These are phyloP conservation scores for Ceyx erithaca DNA, from an alignment of 2,797 vertebrate species.

Conservation along the genomic window DNA sequence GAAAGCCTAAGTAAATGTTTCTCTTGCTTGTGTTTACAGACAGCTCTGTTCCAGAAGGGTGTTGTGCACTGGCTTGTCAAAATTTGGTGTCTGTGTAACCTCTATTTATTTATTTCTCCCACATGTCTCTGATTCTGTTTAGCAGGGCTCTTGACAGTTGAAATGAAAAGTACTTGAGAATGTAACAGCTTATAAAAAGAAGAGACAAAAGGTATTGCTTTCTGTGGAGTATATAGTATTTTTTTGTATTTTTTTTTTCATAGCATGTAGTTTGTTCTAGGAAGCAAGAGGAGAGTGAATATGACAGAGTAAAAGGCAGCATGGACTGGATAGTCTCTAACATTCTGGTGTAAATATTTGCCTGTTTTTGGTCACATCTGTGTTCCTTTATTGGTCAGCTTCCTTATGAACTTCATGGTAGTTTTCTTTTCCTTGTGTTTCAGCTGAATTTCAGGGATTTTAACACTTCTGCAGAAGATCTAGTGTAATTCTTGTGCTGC, in stretches of 20 bases:
- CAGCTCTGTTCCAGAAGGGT: background rate
- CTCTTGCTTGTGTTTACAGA: background rate
- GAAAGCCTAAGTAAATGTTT: background rate
- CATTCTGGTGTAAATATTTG: background rate
- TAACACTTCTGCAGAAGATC: background rate
- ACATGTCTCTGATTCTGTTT: background rate
- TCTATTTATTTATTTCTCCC: background rate
- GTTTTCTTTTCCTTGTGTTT: background rate
- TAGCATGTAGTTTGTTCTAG: background rate
- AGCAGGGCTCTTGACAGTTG: background rate
- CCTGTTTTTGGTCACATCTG: background rate
- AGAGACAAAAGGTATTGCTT: background rate
- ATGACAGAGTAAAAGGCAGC: background rate
- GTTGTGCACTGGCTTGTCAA: background rate
- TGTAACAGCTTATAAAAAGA: background rate
- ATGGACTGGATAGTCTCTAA: background rate
- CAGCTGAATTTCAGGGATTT: background rate
- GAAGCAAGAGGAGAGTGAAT: background rate
- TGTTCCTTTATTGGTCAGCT: background rate
- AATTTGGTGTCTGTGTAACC: background rate
- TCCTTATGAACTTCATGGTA: background rate
- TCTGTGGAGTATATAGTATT: background rate
- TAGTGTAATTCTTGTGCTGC: background rate
- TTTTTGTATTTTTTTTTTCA: background rate
- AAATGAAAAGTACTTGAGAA: background rate